Conservation (phyloP, 2,113 vertebrate genomes). For the Caranx melampygus region DNA sequence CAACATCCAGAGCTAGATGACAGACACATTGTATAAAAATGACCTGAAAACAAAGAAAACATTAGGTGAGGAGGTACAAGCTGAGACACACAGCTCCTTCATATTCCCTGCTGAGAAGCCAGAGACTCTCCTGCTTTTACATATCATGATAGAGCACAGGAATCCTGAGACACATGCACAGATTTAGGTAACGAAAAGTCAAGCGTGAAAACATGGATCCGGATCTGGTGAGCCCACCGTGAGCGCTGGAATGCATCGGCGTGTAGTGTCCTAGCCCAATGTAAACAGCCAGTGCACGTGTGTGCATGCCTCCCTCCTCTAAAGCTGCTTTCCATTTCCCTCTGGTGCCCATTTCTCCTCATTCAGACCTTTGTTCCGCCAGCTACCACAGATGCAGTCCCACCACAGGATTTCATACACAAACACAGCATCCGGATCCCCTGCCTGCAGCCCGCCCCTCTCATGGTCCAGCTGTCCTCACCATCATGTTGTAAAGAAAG, state of each 20-base stretch:
- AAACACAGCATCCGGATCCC: slow-evolving; percentile 71
- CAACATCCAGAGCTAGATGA: slow-evolving; percentile 36
- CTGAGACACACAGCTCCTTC: background rate
- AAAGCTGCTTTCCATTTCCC: slow-evolving; percentile 80
- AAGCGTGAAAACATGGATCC: slow-evolving; percentile 78
- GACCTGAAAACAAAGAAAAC: background rate
- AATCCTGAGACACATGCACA: slow-evolving; percentile 47
- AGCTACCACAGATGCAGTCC: slow-evolving; percentile 76
- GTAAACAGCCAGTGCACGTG: slow-evolving; percentile 81
- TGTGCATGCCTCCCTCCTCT: slow-evolving; percentile 64
- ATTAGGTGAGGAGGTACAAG: background rate
- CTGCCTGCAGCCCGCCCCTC: slow-evolving; percentile 55
- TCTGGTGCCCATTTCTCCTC: slow-evolving; percentile 71
- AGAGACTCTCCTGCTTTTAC: slow-evolving; percentile 13
- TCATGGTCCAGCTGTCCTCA: slow-evolving; percentile 62
- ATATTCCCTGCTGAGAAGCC: slow-evolving; percentile 26
- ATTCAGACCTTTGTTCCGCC: slow-evolving; percentile 77
- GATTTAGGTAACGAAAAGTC: slow-evolving; percentile 77
- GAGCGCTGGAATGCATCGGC: slow-evolving; percentile 78
- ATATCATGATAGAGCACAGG: slow-evolving; percentile 28
- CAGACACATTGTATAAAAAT: slow-evolving; percentile 48
- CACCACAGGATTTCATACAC: slow-evolving; percentile 77
- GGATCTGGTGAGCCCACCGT: slow-evolving; percentile 80
- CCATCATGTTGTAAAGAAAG: slow-evolving; percentile 49
- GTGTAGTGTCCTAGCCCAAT: slow-evolving; percentile 73